Percentiles rank a stretch among this genome's conserved stretches.
Evolutionary conservation across 2,113 vertebrate species (phyloP).

Genomic region (Trachemys scripta): DNA sequence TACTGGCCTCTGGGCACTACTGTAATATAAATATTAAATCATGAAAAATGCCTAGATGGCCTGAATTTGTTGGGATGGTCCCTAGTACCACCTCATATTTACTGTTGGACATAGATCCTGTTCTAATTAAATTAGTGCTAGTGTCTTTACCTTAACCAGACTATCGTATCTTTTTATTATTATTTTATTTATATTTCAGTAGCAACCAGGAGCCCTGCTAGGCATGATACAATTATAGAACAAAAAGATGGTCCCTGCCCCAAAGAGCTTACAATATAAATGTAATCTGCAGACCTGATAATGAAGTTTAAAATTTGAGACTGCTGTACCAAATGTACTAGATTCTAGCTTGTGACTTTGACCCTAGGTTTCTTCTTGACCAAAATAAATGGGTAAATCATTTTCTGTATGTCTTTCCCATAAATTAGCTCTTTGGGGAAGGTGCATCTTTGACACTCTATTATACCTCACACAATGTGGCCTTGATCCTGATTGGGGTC

Average conservation of each 20-base stretch:
- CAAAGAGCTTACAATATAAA: background rate
- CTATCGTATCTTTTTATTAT: background rate
- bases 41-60: background rate
- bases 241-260: background rate
- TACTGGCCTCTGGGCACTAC: background rate
- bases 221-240: background rate
- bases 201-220: background rate
- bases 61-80: background rate
- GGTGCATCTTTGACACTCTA: background rate
- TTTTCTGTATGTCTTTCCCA: background rate
- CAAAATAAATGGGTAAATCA: background rate
- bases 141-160: background rate
- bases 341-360: fast-evolving
- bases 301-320: background rate
- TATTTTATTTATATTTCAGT: background rate
- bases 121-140: background rate
- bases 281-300: background rate
- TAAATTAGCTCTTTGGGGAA: background rate
- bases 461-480: background rate
- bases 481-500: background rate
- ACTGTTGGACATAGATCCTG: background rate
- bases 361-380: background rate
- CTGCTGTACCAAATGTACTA: background rate
- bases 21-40: background rate
- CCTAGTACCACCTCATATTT: background rate